Percentiles rank a stretch among this genome's conserved stretches.
These are phyloP conservation scores for Heteromormyrus szaboi DNA, from an alignment of 2,797 vertebrate species.

Conservation along the genomic window DNA sequence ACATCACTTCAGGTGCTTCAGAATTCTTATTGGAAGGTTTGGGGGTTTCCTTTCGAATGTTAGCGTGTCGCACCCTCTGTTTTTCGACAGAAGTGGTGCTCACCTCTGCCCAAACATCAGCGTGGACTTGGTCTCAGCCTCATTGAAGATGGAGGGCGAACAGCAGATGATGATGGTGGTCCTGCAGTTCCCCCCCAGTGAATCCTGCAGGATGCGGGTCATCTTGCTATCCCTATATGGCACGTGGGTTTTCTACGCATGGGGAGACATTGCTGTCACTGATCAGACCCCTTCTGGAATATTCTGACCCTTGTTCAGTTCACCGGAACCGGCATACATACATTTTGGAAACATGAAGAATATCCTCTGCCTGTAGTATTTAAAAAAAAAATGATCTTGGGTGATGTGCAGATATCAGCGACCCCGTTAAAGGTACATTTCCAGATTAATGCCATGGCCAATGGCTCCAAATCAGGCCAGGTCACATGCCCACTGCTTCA, in stretches of 20 bases:
- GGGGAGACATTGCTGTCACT: background rate
- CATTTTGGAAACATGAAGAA: background rate
- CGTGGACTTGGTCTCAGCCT: conserved; percentile 85
- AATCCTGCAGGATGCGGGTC: conserved; percentile 92
- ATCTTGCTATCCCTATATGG: conserved; percentile 90
- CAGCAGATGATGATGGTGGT: conserved; percentile 93
- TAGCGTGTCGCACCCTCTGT: background rate
- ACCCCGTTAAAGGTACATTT: background rate
- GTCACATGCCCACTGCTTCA: background rate
- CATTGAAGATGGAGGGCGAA: conserved; percentile 86
- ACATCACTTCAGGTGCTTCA: background rate
- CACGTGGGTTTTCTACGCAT: conserved; percentile 78
- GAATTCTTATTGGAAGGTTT: background rate
- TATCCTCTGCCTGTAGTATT: background rate
- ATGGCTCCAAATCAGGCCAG: background rate
- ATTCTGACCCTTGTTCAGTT: background rate
- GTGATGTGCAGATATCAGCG: background rate
- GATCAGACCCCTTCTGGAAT: background rate
- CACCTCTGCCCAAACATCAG: conserved; percentile 91
- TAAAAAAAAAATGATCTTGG: background rate
- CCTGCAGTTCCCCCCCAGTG: conserved; percentile 86
- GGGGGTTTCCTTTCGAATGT: background rate
- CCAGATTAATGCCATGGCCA: background rate
- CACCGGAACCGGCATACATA: background rate
- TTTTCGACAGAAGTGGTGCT: background rate